These are phyloP conservation scores for Gnatocerus cornutus DNA, from an alignment of 2,888 invertebrate species.

Conservation along the genomic window DNA sequence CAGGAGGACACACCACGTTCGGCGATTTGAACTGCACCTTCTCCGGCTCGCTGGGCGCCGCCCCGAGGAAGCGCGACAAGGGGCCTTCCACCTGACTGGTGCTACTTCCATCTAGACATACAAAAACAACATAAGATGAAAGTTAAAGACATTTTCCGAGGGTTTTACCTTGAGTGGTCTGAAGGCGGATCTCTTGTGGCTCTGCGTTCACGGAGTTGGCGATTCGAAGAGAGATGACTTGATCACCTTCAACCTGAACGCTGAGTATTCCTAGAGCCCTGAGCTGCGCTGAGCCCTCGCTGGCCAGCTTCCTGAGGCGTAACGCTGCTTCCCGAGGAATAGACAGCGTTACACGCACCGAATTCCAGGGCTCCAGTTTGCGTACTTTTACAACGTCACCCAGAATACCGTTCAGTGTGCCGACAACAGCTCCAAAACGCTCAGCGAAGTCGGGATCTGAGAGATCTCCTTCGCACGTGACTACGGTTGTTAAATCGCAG, in stretches of 20 bases:
- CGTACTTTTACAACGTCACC: constrained; percentile 76
- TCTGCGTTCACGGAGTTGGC: constrained; percentile 79
- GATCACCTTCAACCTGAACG: constrained; percentile 94
- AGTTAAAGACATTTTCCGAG: no score
- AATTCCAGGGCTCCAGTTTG: constrained; percentile 98
- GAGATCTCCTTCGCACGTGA: constrained; percentile 94
- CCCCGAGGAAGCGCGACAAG: constrained; percentile 55
- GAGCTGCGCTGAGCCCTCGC: constrained; percentile 90
- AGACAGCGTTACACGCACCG: constrained; percentile 97
- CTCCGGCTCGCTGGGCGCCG: constrained; percentile 59
- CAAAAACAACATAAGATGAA: neutral
- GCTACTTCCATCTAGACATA: constrained; percentile 54
- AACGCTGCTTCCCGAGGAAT: constrained; percentile 97
- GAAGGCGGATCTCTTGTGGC: constrained; percentile 81
- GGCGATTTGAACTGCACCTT: constrained; percentile 78
- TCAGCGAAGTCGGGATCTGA: constrained; percentile 90
- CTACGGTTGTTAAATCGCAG: constrained; percentile 81
- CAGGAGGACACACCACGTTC: constrained; percentile 91
- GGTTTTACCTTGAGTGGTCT: constrained; percentile 71
- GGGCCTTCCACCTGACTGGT: constrained; percentile 53
- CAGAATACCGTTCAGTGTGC: constrained; percentile 85
- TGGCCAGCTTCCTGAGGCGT: constrained; percentile 91
- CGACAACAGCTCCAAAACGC: constrained; percentile 85
- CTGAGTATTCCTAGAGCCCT: constrained; percentile 95
- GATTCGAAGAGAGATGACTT: constrained; percentile 81